Evolutionary conservation across 1,140 invertebrate genomes (phyloP), one percentile per base, ranked within the genome.

Genomic region (Cephus cinctus): DNA sequence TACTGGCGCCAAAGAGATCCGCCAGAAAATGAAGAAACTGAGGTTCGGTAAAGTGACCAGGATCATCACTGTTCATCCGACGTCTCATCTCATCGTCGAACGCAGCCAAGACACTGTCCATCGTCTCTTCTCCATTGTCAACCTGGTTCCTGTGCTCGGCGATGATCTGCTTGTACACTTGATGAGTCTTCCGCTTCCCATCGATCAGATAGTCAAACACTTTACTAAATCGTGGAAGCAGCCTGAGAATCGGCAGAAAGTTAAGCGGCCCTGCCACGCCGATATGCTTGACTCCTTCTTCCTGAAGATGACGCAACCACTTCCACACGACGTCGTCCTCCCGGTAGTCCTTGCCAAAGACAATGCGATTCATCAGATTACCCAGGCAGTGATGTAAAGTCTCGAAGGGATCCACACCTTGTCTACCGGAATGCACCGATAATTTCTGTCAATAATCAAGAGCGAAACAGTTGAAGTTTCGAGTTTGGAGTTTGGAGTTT

Each of bases 1-100:
- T 82, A 0, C 92, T 92, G 42, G 90, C 93, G 1, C 92, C 89
- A 62, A 92, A 93, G 45, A 97, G 76, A 73, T 97, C 94, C 2
- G 88, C 87, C 20, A 94, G 63, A 11, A 94, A 74, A 72, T 89
- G 88, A 57, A 83, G 71, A 59, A 91, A 72, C 60, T 95, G 90
- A 22, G 80, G 71, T 39, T 83, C 77, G 15, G 69, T 81, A 51
- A 80, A 84, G 35, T 69, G 66, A 14, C 69, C 63, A 4, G 59
- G 43, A 38, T 78, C 74, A 34, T 80, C 68, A 11, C 63, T 61
- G 34, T 54, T 36, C 69, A 63, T 53, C 61, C 58, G 76, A 72
- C 52, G 61, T 78, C 56, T 72, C 78, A 78, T 85, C 57, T 89
- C 85, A 9, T 78, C 61, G 9, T 87, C 69, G 62, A 87, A 93